These are phyloP conservation scores for Solea senegalensis DNA, from an alignment of 2,113 vertebrate species.

Conservation along the genomic window DNA sequence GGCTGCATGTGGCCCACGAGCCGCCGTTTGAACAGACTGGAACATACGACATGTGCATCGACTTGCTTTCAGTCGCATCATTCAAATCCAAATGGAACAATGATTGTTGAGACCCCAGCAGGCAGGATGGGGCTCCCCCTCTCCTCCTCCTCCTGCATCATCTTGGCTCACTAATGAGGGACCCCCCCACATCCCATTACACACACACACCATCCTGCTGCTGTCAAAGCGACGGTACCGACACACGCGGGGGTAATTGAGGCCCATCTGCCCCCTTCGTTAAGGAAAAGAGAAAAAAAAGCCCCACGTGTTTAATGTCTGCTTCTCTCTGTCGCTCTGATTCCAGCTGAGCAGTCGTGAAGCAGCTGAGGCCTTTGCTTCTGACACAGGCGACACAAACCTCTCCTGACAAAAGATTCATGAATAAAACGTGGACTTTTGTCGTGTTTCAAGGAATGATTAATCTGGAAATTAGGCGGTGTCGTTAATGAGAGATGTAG, in stretches of 20 bases:
- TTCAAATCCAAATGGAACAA: slow-evolving; percentile 14
- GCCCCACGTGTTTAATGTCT: slow-evolving; percentile 47
- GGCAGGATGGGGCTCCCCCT: slow-evolving; percentile 13
- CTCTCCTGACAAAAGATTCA: neutral
- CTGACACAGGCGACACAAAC: neutral
- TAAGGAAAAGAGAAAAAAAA: slow-evolving; percentile 65
- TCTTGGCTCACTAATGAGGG: slow-evolving; percentile 70
- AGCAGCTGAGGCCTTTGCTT: slow-evolving; percentile 45
- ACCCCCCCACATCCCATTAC: neutral
- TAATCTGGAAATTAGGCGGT: too few species aligned
- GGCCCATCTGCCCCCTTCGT: slow-evolving; percentile 77
- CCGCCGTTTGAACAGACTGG: too few species aligned
- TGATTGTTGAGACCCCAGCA: slow-evolving; percentile 31
- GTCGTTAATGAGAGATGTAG: too few species aligned
- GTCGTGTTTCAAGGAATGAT: too few species aligned
- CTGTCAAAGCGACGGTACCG: slow-evolving; percentile 46
- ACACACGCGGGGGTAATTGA: slow-evolving; percentile 66
- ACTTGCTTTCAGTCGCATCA: too few species aligned
- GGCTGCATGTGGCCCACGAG: too few species aligned
- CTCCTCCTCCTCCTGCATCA: slow-evolving; percentile 31
- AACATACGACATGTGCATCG: too few species aligned
- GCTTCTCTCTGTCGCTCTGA: slow-evolving; percentile 28
- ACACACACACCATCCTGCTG: slow-evolving; percentile 20
- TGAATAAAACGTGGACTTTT: neutral
- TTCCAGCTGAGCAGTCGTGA: neutral